Percentiles rank a stretch among this genome's conserved stretches.
phyloP scores from a whole-genome alignment of 2,113 vertebrate genomes.

The Tupaia chinensis region DNA sequence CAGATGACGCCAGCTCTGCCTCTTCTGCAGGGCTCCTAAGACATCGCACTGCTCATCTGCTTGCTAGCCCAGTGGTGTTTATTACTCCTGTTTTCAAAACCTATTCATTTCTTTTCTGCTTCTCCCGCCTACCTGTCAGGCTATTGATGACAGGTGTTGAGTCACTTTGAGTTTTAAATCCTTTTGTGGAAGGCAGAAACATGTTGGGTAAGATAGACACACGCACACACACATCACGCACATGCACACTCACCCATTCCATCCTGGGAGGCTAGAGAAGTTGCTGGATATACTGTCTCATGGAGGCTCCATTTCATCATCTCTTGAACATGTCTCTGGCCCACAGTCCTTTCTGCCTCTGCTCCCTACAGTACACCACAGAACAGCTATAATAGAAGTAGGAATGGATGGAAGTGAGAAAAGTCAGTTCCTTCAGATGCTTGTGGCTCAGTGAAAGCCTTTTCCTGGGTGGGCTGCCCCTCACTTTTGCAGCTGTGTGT shows the following conservation, averaged over 20 bases:
- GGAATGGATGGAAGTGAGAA: slow-evolving; percentile 40
- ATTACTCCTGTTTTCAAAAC: slow-evolving; percentile 74
- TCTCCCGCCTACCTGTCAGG: slow-evolving; percentile 70
- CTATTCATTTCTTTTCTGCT: slow-evolving; percentile 78
- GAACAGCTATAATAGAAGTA: slow-evolving; percentile 46
- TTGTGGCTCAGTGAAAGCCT: slow-evolving; percentile 14
- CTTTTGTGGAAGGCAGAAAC: slow-evolving; percentile 70
- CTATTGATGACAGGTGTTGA: slow-evolving; percentile 79
- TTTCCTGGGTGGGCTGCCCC: slow-evolving; percentile 5
- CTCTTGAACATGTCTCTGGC: slow-evolving; percentile 44
- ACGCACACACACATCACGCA: background rate
- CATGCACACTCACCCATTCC: background rate
- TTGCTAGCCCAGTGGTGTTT: slow-evolving; percentile 69
- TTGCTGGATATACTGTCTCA: slow-evolving; percentile 67
- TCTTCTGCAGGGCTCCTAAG: slow-evolving; percentile 11
- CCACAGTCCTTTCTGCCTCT: background rate
- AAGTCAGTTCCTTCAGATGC: background rate
- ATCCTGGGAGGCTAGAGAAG: slow-evolving; percentile 23
- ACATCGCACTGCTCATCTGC: slow-evolving; percentile 53
- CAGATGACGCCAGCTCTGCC: slow-evolving; percentile 54
- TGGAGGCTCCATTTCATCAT: slow-evolving; percentile 56
- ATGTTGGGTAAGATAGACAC: slow-evolving; percentile 59
- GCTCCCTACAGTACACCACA: background rate
- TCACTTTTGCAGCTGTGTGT: slow-evolving; percentile 31
- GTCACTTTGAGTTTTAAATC: slow-evolving; percentile 77